Evolutionary conservation across 2,797 vertebrate genomes (phyloP), one percentile per base, ranked within the genome.

Genomic region (Syngnathus acus): DNA sequence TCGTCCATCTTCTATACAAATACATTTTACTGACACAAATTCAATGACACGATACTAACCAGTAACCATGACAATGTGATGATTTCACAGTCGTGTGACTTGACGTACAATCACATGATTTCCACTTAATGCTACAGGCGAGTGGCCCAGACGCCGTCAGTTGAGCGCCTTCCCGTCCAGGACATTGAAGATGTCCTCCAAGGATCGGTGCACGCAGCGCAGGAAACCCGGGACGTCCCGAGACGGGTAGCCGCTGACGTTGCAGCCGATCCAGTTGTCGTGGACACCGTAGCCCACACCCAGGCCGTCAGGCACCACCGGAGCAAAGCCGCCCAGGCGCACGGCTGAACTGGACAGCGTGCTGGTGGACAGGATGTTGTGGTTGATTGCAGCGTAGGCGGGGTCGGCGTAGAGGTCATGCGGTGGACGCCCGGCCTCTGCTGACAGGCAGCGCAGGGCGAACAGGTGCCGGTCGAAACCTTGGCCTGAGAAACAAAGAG

Each of bases 301-400:
- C 57, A 97, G 96, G 10, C 97, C 97, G 39, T 99, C 93, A 0
- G 94, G 74, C 64, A 99, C 97, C 66, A 98, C 97, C 0, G 97
- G 97, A 17, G 94, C 97, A 48, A 99, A 99, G 16, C 97, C 96
- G 0, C 97, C 97, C 0, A 97, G 63, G 40, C 69, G 91, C 70
- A 98, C 93, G 0, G 94, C 93, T 0, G 95, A 91, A 71, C 96
- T 98, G 75, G 69, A 84, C 76, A 99, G 86, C 0, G 97, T 99
- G 86, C 97, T 99, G 38, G 97, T 99, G 32, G 97, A 99, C n/a
- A 99, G 87, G 88, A 98, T 86, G 86, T 96, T 98, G 88, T 98
- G 94, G 73, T 99, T 99, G 64, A 99, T 92, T 63, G 78, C 86
- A 0, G 82, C 45, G 0, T 98, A 99, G 0, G 95, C 94, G 1